phyloP scores from a whole-genome alignment of 2,888 invertebrate genomes.

The Cryptocephalus primarius region DNA sequence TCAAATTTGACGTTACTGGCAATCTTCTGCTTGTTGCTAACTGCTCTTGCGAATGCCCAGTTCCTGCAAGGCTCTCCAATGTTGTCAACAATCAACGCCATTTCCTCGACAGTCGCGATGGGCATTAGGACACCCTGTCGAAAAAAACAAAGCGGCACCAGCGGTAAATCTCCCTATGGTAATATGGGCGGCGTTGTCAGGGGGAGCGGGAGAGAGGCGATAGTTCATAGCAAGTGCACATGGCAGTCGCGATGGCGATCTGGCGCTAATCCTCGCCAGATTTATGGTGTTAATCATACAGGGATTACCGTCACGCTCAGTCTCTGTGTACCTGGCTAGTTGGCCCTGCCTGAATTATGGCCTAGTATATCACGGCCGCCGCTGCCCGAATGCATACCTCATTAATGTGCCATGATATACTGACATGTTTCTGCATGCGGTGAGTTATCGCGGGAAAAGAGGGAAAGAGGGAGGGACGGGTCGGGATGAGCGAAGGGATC shows the following conservation, averaged over 20 bases:
- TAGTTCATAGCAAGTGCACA: slow-evolving; percentile 26
- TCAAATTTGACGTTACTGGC: too few relatives aligned
- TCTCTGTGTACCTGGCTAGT: slow-evolving; percentile 32
- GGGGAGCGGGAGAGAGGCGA: slow-evolving; percentile 10
- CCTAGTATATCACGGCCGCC: slow-evolving; percentile 38
- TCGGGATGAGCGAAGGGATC: too few relatives aligned
- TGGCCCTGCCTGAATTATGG: slow-evolving; percentile 32
- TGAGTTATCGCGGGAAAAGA: not conserved
- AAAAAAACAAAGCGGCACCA: too few relatives aligned
- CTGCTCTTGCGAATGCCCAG: too few relatives aligned
- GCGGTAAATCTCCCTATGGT: too few relatives aligned
- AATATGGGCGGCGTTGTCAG: not conserved
- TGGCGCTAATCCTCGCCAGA: slow-evolving; percentile 41
- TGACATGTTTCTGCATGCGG: slow-evolving; percentile 15
- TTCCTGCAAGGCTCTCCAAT: too few relatives aligned
- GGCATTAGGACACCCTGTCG: too few relatives aligned
- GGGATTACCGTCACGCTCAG: slow-evolving; percentile 42
- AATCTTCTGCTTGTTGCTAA: too few relatives aligned
- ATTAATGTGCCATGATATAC: slow-evolving; percentile 27
- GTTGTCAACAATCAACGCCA: too few relatives aligned
- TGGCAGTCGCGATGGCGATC: slow-evolving; percentile 31
- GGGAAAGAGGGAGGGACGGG: too few relatives aligned
- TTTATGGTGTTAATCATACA: slow-evolving; percentile 53
- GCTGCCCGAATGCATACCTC: slow-evolving; percentile 27
- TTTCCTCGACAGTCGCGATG: too few relatives aligned